Evolutionary conservation across 2,797 vertebrate species (phyloP).

Genomic region (Furcifer pardalis): DNA sequence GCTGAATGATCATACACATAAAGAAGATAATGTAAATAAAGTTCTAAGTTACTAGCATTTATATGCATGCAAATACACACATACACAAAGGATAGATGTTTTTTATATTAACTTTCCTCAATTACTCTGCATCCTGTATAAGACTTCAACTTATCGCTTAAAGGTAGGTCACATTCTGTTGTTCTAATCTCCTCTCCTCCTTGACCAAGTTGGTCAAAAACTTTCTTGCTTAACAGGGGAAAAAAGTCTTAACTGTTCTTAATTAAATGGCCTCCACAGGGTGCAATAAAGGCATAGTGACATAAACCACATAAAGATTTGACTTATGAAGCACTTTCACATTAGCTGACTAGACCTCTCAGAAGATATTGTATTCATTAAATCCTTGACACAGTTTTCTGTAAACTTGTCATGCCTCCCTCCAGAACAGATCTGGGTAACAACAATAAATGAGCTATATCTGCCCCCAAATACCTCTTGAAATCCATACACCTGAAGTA

Average conservation of each 20-base stretch:
- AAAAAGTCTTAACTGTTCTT: slow-evolving; percentile 1
- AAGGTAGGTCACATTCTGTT: not conserved
- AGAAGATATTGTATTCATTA: slow-evolving; percentile 8
- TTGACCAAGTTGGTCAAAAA: slow-evolving; percentile 2
- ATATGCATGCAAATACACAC: not conserved
- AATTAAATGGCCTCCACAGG: not conserved
- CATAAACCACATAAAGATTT: not conserved
- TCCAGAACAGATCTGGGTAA: slow-evolving; percentile 14
- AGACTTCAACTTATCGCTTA: not conserved
- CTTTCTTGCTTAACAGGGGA: not conserved
- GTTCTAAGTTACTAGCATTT: not conserved
- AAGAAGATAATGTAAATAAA: not conserved
- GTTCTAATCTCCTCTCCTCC: not conserved
- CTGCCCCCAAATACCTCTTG: not conserved
- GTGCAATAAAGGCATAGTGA: not conserved
- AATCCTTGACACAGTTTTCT: not conserved
- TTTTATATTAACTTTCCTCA: not conserved
- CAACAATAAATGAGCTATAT: not conserved
- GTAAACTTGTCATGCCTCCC: slow-evolving; percentile 25
- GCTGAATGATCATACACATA: not conserved
- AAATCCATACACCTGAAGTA: not conserved
- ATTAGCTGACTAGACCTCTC: not conserved
- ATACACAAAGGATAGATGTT: not conserved
- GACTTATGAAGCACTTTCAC: not conserved
- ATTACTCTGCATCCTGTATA: no score